Base-by-base conservation (phyloP, 2,888 invertebrate genomes). In the Pyrocoelia pectoralis region DNA sequence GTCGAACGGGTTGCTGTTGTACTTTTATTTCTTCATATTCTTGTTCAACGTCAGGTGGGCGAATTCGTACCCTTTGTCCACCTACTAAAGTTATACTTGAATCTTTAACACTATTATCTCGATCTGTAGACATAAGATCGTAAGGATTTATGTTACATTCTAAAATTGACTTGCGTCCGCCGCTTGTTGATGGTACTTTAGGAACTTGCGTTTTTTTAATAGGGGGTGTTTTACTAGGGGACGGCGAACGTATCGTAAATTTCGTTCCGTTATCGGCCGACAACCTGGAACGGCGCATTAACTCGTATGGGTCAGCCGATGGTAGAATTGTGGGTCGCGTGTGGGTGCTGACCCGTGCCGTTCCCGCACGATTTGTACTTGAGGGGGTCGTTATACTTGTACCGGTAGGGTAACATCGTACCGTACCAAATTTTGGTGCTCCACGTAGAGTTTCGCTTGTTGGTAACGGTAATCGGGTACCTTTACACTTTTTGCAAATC, bases 81-180 rank as follows among this genome's bases (percentile, higher is more conserved):
- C 77, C 80, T 8, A 80, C 76, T 41, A 78, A 68, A 9, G 78
- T 78, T 24, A 80, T 76, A 57, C 74, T 75, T n/a, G 75, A 53
- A 65, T 72, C 70, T 43, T 60, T 50, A 53, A 67, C 68, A 6
- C 46, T 48, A n/a, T n/a, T n/a, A 12, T 72, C 70, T 68, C 75
- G 66, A 78, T 83, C 75, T 12, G 74, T 69, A 4, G 91, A 88
- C 72, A 93, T 88, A 76, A 94, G 84, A 69, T 92, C 91, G 77
- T 94, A 94, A 1, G 94, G 93, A 80, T 93, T 94, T 40, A 94
- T 91, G 78, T 91, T 88, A 82, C 93, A 94, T 72, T 92, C 90
- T 41, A 94, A 82, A 68, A 94, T 94, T 13, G 93, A 93, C 69
- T 87, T 89, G 46, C 89, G 79, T 10, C 81, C 78, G 55, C 17